Percentiles rank a stretch among this genome's conserved stretches.
phyloP scores from a whole-genome alignment of 2,797 vertebrate species.

The Anolis apletophallus region DNA sequence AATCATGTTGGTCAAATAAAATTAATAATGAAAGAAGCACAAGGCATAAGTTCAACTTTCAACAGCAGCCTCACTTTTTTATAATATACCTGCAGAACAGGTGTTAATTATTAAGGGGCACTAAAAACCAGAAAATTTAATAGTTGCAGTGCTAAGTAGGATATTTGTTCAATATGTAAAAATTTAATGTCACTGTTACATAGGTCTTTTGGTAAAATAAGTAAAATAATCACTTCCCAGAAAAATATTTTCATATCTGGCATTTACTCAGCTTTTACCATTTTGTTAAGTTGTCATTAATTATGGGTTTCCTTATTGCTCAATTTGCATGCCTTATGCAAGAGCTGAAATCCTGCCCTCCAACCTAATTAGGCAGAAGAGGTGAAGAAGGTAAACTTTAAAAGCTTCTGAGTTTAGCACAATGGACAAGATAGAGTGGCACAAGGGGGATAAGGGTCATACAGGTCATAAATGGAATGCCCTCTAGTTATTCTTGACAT shows the following conservation, averaged over 20 bases:
- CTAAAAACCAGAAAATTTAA: slow-evolving; percentile 54
- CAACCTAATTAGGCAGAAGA: slow-evolving; percentile 71
- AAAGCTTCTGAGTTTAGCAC: slow-evolving; percentile 55
- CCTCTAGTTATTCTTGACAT: slow-evolving; percentile 50
- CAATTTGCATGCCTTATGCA: slow-evolving; percentile 65
- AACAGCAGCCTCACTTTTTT: slow-evolving; percentile 61
- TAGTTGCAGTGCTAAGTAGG: slow-evolving; percentile 50
- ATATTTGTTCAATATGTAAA: slow-evolving; percentile 41
- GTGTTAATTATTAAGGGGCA: slow-evolving; percentile 63
- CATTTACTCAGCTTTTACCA: slow-evolving; percentile 64
- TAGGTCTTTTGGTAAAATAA: slow-evolving; percentile 21
- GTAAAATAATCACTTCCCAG: slow-evolving; percentile 61
- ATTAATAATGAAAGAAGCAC: slow-evolving; percentile 68
- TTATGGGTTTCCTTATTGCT: slow-evolving; percentile 54
- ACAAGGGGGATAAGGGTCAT: slow-evolving; percentile 51
- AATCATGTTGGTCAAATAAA: slow-evolving; percentile 70
- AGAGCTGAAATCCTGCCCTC: slow-evolving; percentile 61
- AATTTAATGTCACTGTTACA: slow-evolving; percentile 37
- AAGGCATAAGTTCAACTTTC: slow-evolving; percentile 68
- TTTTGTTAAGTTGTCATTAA: slow-evolving; percentile 60
- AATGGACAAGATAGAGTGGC: slow-evolving; percentile 50
- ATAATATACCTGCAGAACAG: slow-evolving; percentile 63
- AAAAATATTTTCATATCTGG: slow-evolving; percentile 50
- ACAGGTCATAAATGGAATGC: slow-evolving; percentile 42
- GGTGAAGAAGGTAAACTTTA: slow-evolving; percentile 71